A percentile compares a stretch with the other conserved stretches of the same genome.
Conservation (phyloP, 2,888 invertebrate genomes). For the Cheilosia vernalis region DNA sequence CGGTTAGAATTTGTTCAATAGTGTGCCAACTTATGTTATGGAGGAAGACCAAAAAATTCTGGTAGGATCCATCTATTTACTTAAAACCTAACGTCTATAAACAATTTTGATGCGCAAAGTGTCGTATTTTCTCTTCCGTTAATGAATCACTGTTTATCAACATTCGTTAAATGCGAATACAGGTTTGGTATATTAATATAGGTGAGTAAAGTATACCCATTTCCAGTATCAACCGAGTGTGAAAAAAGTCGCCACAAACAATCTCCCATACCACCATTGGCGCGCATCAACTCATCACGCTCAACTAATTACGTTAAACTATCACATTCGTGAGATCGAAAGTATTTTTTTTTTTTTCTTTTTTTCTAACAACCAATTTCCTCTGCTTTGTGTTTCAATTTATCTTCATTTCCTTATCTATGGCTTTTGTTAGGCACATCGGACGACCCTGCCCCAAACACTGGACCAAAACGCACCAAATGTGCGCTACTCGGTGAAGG, state of each 20-base stretch:
- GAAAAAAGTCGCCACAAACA: constrained; percentile 37
- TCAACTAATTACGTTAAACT: constrained; percentile 1
- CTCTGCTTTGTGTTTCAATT: constrained; percentile 56
- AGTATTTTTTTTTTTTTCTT: constrained; percentile 41
- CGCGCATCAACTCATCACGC: constrained; percentile 20
- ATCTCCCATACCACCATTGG: not conserved
- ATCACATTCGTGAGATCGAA: constrained; percentile 32
- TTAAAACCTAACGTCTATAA: no score
- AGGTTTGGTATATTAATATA: not conserved
- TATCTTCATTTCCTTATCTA: constrained; percentile 41
- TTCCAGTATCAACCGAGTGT: not conserved
- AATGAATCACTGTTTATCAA: no score
- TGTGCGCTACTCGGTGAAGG: not conserved
- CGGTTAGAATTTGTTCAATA: no score
- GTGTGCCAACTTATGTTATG: no score
- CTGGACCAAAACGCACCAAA: constrained; percentile 31
- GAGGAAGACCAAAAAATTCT: no score
- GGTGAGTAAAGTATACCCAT: not conserved
- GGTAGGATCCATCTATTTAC: no score
- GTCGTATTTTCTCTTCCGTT: no score
- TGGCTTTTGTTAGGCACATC: constrained; percentile 17
- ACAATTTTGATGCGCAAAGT: no score
- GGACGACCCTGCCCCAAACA: constrained; percentile 33
- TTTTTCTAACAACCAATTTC: constrained; percentile 46
- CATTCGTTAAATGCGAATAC: no score